A percentile compares a stretch with the other conserved stretches of the same genome.
phyloP scores from a whole-genome alignment of 2,113 vertebrate genomes.

The Actenoides hombroni region DNA sequence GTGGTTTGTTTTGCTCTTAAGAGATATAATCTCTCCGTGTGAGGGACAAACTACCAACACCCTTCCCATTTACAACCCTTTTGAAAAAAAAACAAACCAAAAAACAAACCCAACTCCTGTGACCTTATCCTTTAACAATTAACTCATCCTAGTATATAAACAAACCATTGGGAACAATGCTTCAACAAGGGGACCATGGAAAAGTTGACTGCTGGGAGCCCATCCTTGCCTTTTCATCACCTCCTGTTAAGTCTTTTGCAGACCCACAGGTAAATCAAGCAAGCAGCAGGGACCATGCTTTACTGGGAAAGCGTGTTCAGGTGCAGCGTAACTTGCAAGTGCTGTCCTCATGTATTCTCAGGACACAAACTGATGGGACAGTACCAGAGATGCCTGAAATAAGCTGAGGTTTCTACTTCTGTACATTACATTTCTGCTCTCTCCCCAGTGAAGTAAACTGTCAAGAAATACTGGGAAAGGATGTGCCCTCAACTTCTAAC shows the following conservation, averaged over 20 bases:
- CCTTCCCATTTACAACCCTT: neutral
- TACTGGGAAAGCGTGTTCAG: neutral
- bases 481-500: neutral
- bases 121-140: neutral
- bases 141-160: neutral
- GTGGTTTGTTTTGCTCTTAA: neutral
- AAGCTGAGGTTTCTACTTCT: neutral
- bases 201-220: neutral
- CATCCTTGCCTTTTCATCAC: neutral
- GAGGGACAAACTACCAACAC: neutral
- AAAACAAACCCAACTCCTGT: neutral
- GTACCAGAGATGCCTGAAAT: neutral
- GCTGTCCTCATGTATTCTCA: neutral
- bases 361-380: neutral
- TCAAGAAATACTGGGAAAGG: neutral
- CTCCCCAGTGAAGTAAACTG: neutral
- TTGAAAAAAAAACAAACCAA: neutral
- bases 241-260: neutral
- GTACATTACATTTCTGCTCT: neutral
- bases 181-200: neutral
- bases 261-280: neutral
- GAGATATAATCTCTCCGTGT: neutral
- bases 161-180: neutral
- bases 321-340: neutral
- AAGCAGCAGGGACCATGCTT: neutral